Evolutionary conservation across 2,888 invertebrate species (phyloP), one percentile per base, ranked within the genome.

Genomic region (Coleophora deauratella): DNA sequence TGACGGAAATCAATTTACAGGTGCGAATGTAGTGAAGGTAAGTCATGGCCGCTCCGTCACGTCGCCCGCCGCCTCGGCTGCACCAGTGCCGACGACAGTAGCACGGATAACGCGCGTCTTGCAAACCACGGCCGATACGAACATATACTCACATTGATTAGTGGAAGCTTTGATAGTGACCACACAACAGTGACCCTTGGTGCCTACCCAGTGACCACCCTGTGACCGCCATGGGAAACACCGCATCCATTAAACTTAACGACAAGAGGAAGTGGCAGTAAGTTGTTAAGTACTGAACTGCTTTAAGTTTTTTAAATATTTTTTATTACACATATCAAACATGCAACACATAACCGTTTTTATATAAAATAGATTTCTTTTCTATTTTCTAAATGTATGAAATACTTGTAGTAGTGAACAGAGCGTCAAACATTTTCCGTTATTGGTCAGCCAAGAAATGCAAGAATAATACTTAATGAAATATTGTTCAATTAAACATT

Each of bases 191-290:
- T 21, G 21, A 21, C 21, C 21, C 3, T 6, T 4, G 6, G 21
- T 21, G 21, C 21, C 21, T 6, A 21, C 21, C 21, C 3, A 21
- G 21, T 21, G 21, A 3, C 21, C 21, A 21, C 21, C 6, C 21
- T 21, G 3, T 21, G 21, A 21, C 21, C 21, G 42, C 41, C 46
- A 85, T 85, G 84, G 84, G 84, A 57, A 85, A 84, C 57, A 70
- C 81, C 1, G 81, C 81, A 52, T 84, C 84, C 47, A 62, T 81
- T 33, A 82, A 82, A 57, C 45, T 77, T 46, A 79, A 74, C 55
- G 84, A 82, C 49, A 81, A 84, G 56, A 69, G 68, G 50, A 75
- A 72, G 46, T 81, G 81, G 80, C 73, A 80, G 84, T 85, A 62
- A 82, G 84, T 81, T 42, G 43, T 38, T 40, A 39, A n/a, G n/a